Percentiles rank a stretch among this genome's conserved stretches.
phyloP scores from a whole-genome alignment of 2,888 invertebrate species.

The Rhagophthalmus giganteus region DNA sequence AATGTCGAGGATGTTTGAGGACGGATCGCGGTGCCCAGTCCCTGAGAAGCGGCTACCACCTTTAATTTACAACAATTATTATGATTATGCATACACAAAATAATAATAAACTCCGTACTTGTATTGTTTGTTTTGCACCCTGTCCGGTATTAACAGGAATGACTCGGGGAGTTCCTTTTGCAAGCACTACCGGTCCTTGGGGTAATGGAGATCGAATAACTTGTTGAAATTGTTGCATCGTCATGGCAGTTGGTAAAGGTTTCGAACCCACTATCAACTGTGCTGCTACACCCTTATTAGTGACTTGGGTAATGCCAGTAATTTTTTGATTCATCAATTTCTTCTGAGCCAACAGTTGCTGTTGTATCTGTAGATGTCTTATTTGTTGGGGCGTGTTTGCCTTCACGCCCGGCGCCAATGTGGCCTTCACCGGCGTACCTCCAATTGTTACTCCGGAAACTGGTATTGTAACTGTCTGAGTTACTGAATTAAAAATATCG shows the following conservation, averaged over 20 bases:
- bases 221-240: slow-evolving; percentile 75
- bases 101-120: too few relatives aligned
- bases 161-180: slow-evolving; percentile 66
- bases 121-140: slow-evolving; percentile 64
- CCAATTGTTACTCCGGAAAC: slow-evolving; percentile 58
- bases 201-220: slow-evolving; percentile 59
- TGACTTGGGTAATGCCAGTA: slow-evolving; percentile 61
- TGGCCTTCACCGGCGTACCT: slow-evolving; percentile 48
- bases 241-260: slow-evolving; percentile 65
- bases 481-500: slow-evolving; percentile 40
- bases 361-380: slow-evolving; percentile 66
- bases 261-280: slow-evolving; percentile 73
- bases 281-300: slow-evolving; percentile 59
- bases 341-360: slow-evolving; percentile 60
- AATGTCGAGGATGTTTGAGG: slow-evolving; percentile 57
- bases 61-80: too few relatives aligned
- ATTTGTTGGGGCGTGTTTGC: slow-evolving; percentile 67
- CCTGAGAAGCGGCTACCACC: slow-evolving; percentile 63
- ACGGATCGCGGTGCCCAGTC: slow-evolving; percentile 57
- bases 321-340: slow-evolving; percentile 64
- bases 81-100: too few relatives aligned
- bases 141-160: slow-evolving; percentile 65
- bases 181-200: slow-evolving; percentile 63
- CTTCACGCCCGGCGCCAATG: slow-evolving; percentile 48
- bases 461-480: slow-evolving; percentile 59